Conservation (phyloP, 2,888 invertebrate species). For the Endomychus coccineus region DNA sequence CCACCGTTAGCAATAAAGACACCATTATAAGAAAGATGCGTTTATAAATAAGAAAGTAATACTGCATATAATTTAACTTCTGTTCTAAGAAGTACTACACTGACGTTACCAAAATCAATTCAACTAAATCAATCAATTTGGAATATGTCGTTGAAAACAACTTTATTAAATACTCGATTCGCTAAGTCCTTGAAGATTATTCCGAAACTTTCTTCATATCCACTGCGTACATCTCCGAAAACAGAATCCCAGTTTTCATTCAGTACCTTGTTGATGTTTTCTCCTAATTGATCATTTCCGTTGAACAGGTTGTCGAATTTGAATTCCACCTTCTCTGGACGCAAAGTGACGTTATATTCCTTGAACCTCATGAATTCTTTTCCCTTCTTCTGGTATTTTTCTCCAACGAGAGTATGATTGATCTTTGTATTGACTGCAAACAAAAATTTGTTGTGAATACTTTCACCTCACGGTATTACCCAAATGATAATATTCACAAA, state of each 20-base stretch:
- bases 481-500: too few relatives aligned
- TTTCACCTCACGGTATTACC: too few relatives aligned
- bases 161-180: constrained; percentile 59
- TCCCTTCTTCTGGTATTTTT: constrained; percentile 54
- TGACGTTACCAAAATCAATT: too few relatives aligned
- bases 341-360: constrained; percentile 56
- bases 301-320: constrained; percentile 59
- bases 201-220: constrained; percentile 62
- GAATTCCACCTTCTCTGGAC: constrained; percentile 53
- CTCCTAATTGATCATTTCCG: constrained; percentile 33
- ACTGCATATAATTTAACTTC: too few relatives aligned
- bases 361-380: constrained; percentile 56
- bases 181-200: constrained; percentile 58
- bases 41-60: too few relatives aligned
- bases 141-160: constrained; percentile 56
- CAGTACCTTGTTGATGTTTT: constrained; percentile 34
- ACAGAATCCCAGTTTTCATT: constrained; percentile 39
- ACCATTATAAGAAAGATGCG: too few relatives aligned
- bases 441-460: neutral
- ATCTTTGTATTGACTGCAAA: constrained; percentile 52
- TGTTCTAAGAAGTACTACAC: too few relatives aligned
- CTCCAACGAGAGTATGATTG: constrained; percentile 56
- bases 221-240: constrained; percentile 48
- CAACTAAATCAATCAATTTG: constrained; percentile 11
- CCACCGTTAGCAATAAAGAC: too few relatives aligned